Evolutionary conservation across 2,888 invertebrate species (phyloP), one percentile per base, ranked within the genome.

Genomic region (Oligia fasciuncula): DNA sequence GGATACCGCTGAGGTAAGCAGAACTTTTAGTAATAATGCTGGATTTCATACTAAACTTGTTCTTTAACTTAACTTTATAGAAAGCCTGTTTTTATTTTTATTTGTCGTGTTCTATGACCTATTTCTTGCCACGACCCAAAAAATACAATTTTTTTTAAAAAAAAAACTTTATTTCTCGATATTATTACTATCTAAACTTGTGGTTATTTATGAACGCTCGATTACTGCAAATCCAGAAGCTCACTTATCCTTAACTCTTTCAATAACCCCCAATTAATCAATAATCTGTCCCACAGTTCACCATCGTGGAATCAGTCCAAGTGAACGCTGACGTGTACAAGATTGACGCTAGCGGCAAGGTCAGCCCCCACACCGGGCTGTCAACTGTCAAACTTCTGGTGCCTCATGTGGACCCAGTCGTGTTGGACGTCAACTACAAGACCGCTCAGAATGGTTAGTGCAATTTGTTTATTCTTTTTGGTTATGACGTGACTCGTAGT

Each of bases 251-350:
- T 23, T 8, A 35, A 51, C 23, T 8, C 8, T 29, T 19, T 8
- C 13, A 6, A 62, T 46, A 6, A 29, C 4, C 1, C 14, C n/a
- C 1, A 35, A 70, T 23, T 29, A 14, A 62, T 29, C 1, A 6
- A 14, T 0, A n/a, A n/a, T 46, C 17, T 91, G 62, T 65, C 13
- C 71, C 66, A 73, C 91, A 97, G 95, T 94, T 92, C 81, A 94
- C 93, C 17, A 80, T 95, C 4, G 91, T 93, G 19, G 92, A 97
- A 68, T 93, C 93, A 0, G 79, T 97, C 1, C 97, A 97, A 88
- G 94, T 97, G 83, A 97, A 97, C 89, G 96, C 96, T 6, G 97
- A 97, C 68, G 91, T 94, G 0, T 95, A 97, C 91, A 97, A 97
- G 84, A 69, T 96, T 0, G 96, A 97, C 6, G 92, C 95, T 0